Evolutionary conservation across 2,113 vertebrate species (phyloP), one percentile per base, ranked within the genome.

Genomic region (Rousettus leschenaultii): DNA sequence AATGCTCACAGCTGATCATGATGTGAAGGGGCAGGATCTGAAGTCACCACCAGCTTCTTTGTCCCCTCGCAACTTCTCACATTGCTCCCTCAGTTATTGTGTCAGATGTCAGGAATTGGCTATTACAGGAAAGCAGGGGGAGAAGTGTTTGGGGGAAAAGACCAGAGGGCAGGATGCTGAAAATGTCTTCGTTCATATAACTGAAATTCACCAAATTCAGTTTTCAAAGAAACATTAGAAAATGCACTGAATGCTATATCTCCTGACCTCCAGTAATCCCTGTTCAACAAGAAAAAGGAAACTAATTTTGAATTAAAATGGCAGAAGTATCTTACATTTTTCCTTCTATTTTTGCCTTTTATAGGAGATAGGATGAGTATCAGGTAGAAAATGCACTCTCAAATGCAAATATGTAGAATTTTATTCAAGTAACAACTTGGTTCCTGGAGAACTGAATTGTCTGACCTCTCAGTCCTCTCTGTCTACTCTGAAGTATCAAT

Each of bases 401-500:
- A 30, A 59, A n/a, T 55, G 19, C 30, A 78, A 55, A 89, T 48
- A 12, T 13, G 2, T 12, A n/a, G 30, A 53, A 26, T 45, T 75
- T 16, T 55, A 70, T 55, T 70, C 26, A 74, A 55, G 2, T 13
- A 70, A 51, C 1, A 33, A 0, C 8, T 19, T 26, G 21, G 43
- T 63, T 84, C 30, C 33, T 35, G 6, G 43, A 94, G 53, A 65
- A 35, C 13, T n/a, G 21, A 92, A 83, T 30, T 86, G 1, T n/a
- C 3, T 70, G 28, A 55, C 3, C 3, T n/a, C 7, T 0, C 5
- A 48, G 33, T 7, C 16, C 35, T 80, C 2, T 1, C 7, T 43
- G 11, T 40, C 28, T 14, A 18, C 5, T 28, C 11, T 14, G 21
- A 14, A 43, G 10, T 45, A 22, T 4, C n/a, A 38, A 57, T 43